Conservation (phyloP, 1,140 invertebrate species). For the Aphaenogaster ashmeadi region DNA sequence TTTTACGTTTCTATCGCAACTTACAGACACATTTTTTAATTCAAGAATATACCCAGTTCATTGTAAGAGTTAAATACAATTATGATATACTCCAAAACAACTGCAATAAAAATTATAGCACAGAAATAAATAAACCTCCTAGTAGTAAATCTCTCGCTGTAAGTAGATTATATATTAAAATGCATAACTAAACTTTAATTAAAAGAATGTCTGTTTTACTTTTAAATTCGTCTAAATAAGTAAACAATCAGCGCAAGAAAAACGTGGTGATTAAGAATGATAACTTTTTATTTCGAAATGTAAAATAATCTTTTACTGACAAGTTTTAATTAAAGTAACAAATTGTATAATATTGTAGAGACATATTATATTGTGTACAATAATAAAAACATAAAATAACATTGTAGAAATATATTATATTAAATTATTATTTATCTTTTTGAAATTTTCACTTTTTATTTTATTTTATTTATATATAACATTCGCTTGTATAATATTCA, state of each 20-base stretch:
- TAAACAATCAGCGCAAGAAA: no score
- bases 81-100: neutral
- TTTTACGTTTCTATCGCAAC: no score
- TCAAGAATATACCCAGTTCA: no score
- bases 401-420: no score
- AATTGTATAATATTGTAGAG: neutral
- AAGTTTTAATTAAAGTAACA: conserved; percentile 11
- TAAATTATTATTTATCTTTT: neutral
- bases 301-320: neutral
- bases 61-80: neutral
- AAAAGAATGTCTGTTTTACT: neutral
- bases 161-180: neutral
- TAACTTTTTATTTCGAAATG: neutral
- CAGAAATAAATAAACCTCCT: neutral
- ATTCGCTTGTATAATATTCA: neutral
- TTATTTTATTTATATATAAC: no score
- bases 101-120: neutral
- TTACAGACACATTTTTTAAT: no score
- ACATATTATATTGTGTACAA: neutral
- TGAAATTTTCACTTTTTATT: neutral
- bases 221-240: no score
- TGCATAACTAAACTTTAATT: conserved; percentile 11
- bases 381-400: no score
- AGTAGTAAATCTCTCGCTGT: neutral
- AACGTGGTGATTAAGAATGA: neutral